A percentile compares a stretch with the other conserved stretches of the same genome.
Conservation (phyloP, 2,888 invertebrate species). For the Euphydryas editha region DNA sequence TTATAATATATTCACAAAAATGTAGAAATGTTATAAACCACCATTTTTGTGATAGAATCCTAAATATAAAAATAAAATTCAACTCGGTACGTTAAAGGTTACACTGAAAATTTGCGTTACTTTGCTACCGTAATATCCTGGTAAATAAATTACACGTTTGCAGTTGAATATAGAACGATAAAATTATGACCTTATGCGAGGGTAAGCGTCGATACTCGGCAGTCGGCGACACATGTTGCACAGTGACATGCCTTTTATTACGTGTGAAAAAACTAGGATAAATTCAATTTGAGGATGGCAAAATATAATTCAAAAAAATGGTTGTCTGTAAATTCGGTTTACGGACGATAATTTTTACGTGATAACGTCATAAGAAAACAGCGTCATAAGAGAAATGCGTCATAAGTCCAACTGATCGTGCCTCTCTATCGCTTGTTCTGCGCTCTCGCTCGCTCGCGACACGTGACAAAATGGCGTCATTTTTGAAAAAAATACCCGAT, state of each 20-base stretch:
- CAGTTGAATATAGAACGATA: slow-evolving; percentile 18
- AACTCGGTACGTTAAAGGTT: background rate
- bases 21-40: background rate
- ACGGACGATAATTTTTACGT: no score
- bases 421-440: no score
- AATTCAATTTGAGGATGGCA: background rate
- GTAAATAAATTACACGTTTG: background rate
- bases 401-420: no score
- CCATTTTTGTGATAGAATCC: background rate
- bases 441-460: no score
- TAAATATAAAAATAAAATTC: background rate
- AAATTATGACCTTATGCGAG: slow-evolving; percentile 15
- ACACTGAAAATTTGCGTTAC: background rate
- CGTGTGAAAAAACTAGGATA: slow-evolving; percentile 7
- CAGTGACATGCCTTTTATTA: slow-evolving; percentile 27
- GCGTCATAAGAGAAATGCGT: no score
- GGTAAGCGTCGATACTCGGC: slow-evolving; percentile 19
- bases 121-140: background rate
- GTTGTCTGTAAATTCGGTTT: no score
- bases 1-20: background rate
- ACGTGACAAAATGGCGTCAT: no score
- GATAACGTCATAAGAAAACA: no score
- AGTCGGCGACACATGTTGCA: slow-evolving; percentile 28
- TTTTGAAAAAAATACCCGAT: no score
- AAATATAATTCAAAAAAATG: background rate